Percentiles rank a stretch among this genome's conserved stretches.
Conservation (phyloP, 2,797 vertebrate species). For the Eidolon dupreanum region DNA sequence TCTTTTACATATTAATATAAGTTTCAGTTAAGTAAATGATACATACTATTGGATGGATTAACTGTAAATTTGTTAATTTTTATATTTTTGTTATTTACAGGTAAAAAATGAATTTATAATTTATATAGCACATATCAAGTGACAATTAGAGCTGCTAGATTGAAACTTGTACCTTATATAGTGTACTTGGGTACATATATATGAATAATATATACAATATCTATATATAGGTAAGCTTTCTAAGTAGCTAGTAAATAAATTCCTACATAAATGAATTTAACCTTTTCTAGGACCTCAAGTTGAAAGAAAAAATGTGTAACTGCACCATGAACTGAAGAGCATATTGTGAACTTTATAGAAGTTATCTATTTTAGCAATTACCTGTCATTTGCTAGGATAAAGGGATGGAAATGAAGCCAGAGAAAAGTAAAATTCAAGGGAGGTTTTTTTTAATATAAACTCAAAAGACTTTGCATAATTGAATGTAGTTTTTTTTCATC, state of each 20-base stretch:
- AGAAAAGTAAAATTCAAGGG: slow-evolving; percentile 32
- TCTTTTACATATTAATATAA: not conserved
- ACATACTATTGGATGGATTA: not conserved
- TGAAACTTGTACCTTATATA: not conserved
- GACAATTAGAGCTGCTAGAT: not conserved
- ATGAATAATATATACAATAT: not conserved
- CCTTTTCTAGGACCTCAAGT: slow-evolving; percentile 61
- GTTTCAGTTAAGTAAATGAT: not conserved
- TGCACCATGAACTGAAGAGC: slow-evolving; percentile 66
- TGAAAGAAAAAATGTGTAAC: slow-evolving; percentile 63
- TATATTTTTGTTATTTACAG: not conserved
- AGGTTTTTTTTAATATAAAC: slow-evolving; percentile 45
- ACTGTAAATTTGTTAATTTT: not conserved
- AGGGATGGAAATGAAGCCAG: slow-evolving; percentile 62
- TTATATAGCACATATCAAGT: not conserved
- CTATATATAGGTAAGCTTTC: not conserved
- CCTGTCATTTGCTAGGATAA: slow-evolving; percentile 65
- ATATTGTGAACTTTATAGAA: slow-evolving; percentile 67
- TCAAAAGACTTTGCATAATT: slow-evolving; percentile 66
- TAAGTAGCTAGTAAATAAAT: slow-evolving; percentile 32
- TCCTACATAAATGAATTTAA: slow-evolving; percentile 58
- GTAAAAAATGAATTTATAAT: not conserved
- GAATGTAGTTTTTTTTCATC: slow-evolving; percentile 60
- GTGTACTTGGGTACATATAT: no score
- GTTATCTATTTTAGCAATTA: slow-evolving; percentile 78